Conservation (phyloP, 2,797 vertebrate genomes). For the Psittacula echo region DNA sequence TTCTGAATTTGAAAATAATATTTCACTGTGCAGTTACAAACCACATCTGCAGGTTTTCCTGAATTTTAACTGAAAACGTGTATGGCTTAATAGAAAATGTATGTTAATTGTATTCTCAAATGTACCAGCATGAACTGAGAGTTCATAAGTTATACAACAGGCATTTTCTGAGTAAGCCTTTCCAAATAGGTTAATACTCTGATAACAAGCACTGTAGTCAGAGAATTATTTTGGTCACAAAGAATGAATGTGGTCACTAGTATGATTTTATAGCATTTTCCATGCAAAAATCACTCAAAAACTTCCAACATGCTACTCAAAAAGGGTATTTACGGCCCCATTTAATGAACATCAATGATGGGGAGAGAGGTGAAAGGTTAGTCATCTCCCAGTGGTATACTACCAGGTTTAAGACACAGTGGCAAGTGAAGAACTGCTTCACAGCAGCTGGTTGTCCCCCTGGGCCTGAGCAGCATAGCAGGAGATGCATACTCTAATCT, state of each 20-base stretch:
- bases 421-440: background rate
- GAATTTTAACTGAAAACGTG: background rate
- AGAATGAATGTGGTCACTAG: background rate
- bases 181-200: background rate
- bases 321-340: background rate
- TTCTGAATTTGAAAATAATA: slow-evolving; percentile 6
- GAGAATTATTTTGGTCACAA: background rate
- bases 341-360: background rate
- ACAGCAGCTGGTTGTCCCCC: background rate
- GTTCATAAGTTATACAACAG: background rate
- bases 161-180: background rate
- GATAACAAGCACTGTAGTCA: background rate
- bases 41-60: background rate
- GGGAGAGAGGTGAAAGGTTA: background rate
- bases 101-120: background rate
- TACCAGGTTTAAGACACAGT: background rate
- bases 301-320: background rate
- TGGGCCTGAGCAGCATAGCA: background rate
- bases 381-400: background rate
- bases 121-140: background rate
- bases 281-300: background rate
- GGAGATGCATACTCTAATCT: background rate
- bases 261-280: background rate
- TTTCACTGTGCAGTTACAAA: background rate
- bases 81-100: background rate